phyloP scores from a whole-genome alignment of 2,113 vertebrate species.

The Pelecanus crispus region DNA sequence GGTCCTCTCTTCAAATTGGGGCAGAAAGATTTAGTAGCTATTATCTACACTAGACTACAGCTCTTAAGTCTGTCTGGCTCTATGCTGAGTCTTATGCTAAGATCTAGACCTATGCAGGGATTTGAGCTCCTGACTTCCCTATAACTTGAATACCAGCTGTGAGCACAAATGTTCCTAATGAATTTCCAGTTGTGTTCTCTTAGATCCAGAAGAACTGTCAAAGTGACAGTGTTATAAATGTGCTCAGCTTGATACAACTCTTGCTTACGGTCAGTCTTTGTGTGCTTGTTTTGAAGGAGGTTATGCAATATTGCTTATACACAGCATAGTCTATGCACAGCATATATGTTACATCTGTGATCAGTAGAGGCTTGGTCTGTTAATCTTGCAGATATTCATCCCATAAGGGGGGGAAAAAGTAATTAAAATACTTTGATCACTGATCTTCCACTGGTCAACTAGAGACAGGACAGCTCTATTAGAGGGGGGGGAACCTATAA shows the following conservation, averaged over 20 bases:
- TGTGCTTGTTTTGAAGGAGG: not conserved
- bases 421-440: not conserved
- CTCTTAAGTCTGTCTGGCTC: not conserved
- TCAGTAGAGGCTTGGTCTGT: not conserved
- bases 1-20: not conserved
- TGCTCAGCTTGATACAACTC: not conserved
- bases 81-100: not conserved
- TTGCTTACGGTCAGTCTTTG: not conserved
- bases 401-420: fast-evolving
- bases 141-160: not conserved
- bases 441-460: not conserved
- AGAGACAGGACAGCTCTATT: not conserved
- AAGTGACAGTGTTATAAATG: not conserved
- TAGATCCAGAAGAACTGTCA: not conserved
- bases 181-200: not conserved
- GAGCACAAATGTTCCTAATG: not conserved
- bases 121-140: not conserved
- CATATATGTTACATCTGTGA: fast-evolving
- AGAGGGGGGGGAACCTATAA: not conserved
- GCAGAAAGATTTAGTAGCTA: not conserved
- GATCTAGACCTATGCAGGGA: not conserved
- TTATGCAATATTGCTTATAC: not conserved
- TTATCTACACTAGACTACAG: not conserved
- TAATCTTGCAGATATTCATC: not conserved
- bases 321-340: not conserved